Percentiles rank a stretch among this genome's conserved stretches.
Evolutionary conservation across 2,888 invertebrate species (phyloP).

Genomic region (Rhingia rostrata): DNA sequence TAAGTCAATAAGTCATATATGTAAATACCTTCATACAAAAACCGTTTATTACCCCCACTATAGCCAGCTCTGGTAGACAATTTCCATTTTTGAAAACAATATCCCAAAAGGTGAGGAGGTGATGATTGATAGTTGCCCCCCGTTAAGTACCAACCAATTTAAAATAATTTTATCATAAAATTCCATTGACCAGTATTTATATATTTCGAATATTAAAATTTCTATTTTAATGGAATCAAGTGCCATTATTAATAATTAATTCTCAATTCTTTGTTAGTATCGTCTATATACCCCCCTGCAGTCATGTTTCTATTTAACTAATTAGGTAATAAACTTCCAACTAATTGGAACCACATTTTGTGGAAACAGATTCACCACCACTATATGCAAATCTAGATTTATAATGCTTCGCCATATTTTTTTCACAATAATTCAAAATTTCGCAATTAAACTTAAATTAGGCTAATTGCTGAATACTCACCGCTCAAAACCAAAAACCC

Average conservation of each 20-base stretch:
- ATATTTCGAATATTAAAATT: too few relatives aligned
- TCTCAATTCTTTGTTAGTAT: neutral
- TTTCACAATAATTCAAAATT: slow-evolving; percentile 35
- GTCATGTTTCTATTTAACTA: slow-evolving; percentile 40
- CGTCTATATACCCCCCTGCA: neutral
- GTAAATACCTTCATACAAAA: too few relatives aligned
- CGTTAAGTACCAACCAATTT: too few relatives aligned
- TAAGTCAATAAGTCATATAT: too few relatives aligned
- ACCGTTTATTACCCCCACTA: too few relatives aligned
- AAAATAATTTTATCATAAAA: too few relatives aligned
- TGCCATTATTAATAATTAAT: neutral
- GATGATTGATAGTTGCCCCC: too few relatives aligned
- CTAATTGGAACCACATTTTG: slow-evolving; percentile 42
- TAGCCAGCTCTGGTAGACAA: too few relatives aligned
- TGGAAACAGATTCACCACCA: neutral
- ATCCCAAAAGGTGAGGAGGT: too few relatives aligned
- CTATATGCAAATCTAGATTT: neutral
- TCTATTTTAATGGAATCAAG: neutral
- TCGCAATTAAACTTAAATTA: slow-evolving; percentile 41
- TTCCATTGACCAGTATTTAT: too few relatives aligned
- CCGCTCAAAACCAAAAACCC: neutral
- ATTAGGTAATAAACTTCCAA: slow-evolving; percentile 50
- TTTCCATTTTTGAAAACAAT: too few relatives aligned
- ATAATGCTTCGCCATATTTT: neutral
- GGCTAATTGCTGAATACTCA: slow-evolving; percentile 38